Evolutionary conservation across 2,113 vertebrate genomes (phyloP).

Genomic region (Laterallus jamaicensis): DNA sequence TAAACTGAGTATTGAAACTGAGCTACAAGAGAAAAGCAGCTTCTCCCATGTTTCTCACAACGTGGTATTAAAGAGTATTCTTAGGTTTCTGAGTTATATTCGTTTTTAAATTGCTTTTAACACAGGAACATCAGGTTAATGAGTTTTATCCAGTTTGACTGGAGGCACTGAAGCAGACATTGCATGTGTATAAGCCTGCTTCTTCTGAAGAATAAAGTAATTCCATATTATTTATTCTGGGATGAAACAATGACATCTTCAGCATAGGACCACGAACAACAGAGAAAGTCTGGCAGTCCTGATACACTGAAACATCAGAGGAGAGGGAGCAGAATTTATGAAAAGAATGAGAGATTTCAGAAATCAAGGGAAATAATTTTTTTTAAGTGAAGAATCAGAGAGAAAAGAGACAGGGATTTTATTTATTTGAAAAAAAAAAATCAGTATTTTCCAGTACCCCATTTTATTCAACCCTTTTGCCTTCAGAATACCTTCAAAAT

Average conservation of each 20-base stretch:
- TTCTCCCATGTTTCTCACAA: neutral
- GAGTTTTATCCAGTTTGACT: neutral
- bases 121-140: slow-evolving; percentile 12
- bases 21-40: neutral
- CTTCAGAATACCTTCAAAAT: neutral
- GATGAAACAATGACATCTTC: neutral
- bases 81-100: neutral
- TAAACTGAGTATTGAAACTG: neutral
- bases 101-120: neutral
- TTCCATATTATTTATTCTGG: neutral
- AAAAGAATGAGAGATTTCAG: neutral
- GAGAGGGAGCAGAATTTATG: neutral
- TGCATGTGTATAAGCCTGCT: neutral
- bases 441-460: neutral
- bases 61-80: neutral
- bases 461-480: neutral
- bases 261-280: neutral
- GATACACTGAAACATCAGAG: neutral
- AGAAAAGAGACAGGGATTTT: neutral
- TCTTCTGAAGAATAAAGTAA: neutral
- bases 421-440: neutral
- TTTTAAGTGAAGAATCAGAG: neutral
- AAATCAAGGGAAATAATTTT: neutral
- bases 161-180: neutral
- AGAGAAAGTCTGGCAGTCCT: neutral